A percentile compares a stretch with the other conserved stretches of the same genome.
phyloP scores from a whole-genome alignment of 2,113 vertebrate species.

The Sorex fumeus region DNA sequence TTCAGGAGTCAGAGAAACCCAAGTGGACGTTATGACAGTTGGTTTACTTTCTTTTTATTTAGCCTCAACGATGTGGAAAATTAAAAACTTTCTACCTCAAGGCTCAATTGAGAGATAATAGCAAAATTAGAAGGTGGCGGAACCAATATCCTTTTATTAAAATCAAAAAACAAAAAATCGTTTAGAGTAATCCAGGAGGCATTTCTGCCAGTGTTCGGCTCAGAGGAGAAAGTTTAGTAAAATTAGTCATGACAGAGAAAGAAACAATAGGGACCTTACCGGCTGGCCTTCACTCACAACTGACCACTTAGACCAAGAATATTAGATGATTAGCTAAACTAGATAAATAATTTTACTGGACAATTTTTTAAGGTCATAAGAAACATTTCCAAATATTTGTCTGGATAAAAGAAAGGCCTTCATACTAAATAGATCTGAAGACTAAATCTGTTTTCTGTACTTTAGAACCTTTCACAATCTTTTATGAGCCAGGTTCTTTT shows the following conservation, averaged over 20 bases:
- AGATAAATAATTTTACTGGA: background rate
- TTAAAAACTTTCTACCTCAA: background rate
- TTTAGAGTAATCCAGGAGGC: background rate
- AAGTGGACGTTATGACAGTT: background rate
- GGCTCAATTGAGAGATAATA: background rate
- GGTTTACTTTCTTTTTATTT: background rate
- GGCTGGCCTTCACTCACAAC: background rate
- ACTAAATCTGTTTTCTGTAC: no score
- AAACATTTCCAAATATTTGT: slow-evolving; percentile 18
- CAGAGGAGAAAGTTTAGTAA: slow-evolving; percentile 18
- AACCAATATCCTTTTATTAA: background rate
- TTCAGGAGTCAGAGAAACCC: background rate
- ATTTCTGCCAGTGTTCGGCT: slow-evolving; percentile 4
- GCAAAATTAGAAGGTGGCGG: background rate
- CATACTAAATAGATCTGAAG: no score
- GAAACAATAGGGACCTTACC: background rate
- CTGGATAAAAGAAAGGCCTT: background rate
- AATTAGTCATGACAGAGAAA: background rate
- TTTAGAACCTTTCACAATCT: no score
- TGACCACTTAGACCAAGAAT: background rate
- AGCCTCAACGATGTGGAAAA: background rate
- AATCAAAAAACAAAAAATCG: background rate
- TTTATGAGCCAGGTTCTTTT: background rate
- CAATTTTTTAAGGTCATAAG: background rate
- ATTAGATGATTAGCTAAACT: background rate